Evolutionary conservation across 1,140 invertebrate genomes (phyloP), one percentile per base, ranked within the genome.

Genomic region (Anadara kagoshimensis): DNA sequence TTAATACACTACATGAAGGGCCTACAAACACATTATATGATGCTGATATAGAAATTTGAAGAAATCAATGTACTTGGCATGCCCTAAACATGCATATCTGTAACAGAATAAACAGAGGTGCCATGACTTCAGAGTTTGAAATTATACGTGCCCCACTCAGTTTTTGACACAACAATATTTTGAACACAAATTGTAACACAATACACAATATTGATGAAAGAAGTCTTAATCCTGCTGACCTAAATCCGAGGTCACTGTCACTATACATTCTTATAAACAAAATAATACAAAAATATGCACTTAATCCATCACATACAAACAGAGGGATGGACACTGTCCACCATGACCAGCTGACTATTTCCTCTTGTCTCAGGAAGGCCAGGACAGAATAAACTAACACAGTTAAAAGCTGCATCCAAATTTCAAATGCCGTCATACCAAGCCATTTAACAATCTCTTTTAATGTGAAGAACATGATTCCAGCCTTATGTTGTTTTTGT

Each of bases 211-310:
- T 92, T 87, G 95, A 97, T 94, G 96, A 98, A 47, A 94, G 91
- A 12, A 94, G 93, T 78, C 96, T 91, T 73, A 95, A 90, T 12
- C 95, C 87, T 41, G 95, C 94, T 57, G 75, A 66, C 67, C 83
- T 75, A 41, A 84, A 81, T 2, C 29, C 29, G 63, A 92, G 93
- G 81, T 95, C 94, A 80, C 95, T 91, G 36, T 84, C 82, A 49
- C 78, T 76, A 81, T 94, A 94, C 94, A 97, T 96, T 80, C 97
- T 91, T 81, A 98, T 96, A 83, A 97, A 95, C 54, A 98, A 94
- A 81, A 98, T 98, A 18, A 95, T 93, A 86, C 95, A 96, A 88
- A 98, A 98, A 89, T 99, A 98, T 18, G 94, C 93, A 89, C 96
- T 97, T 54, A 97, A 91, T 49, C 94, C 95, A 91, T 98, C 96